A percentile compares a stretch with the other conserved stretches of the same genome.
Evolutionary conservation across 2,113 vertebrate species (phyloP).

Genomic region (Eudyptes chrysolophus): DNA sequence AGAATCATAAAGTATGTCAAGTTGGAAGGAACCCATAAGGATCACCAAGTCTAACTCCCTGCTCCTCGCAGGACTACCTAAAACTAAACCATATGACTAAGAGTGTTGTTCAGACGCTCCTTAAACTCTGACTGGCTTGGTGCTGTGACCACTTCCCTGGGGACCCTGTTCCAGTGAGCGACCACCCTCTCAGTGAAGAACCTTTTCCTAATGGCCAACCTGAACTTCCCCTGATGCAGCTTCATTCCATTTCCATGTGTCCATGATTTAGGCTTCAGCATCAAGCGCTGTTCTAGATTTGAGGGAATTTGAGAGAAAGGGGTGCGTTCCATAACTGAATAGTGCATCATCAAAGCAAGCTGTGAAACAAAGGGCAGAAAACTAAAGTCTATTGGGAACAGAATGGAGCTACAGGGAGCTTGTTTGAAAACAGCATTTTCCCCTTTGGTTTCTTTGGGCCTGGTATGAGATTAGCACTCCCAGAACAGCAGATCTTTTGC

Average conservation of each 20-base stretch:
- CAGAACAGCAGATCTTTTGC: background rate
- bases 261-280: background rate
- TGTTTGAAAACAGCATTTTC: background rate
- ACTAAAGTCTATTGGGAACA: background rate
- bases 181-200: background rate
- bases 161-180: background rate
- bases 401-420: background rate
- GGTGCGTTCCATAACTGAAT: background rate
- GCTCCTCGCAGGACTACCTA: background rate
- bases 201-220: background rate
- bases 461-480: background rate
- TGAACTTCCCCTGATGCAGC: background rate
- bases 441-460: background rate
- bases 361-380: background rate
- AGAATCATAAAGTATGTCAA: background rate
- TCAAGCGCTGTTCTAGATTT: background rate
- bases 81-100: background rate
- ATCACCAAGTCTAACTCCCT: background rate
- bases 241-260: background rate
- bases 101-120: background rate
- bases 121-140: background rate
- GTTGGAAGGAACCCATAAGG: background rate
- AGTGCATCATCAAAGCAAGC: background rate
- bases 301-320: background rate
- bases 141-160: background rate